Evolutionary conservation across 2,797 vertebrate genomes (phyloP).

Genomic region (Chiloscyllium punctatum): DNA sequence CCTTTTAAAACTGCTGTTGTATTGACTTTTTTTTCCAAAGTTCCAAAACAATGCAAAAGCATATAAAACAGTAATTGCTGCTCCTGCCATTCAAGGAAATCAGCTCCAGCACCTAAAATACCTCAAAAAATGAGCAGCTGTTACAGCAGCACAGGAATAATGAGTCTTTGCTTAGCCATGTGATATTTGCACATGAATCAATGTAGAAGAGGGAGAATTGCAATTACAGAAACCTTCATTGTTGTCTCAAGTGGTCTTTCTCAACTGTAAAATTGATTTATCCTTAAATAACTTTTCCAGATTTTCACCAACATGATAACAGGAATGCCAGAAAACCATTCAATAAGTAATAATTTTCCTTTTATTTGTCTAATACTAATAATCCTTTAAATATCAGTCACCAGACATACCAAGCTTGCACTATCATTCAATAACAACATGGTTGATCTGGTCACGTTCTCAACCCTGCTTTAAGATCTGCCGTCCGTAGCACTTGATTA

Average conservation of each 20-base stretch:
- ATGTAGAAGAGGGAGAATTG: background rate
- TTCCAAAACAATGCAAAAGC: too few relatives aligned
- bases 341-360: background rate
- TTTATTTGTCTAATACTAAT: background rate
- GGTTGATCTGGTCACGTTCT: too few relatives aligned
- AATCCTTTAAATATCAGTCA: background rate
- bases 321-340: background rate
- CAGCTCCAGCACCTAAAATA: too few relatives aligned
- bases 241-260: background rate
- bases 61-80: too few relatives aligned
- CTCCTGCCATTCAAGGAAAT: too few relatives aligned
- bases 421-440: too few relatives aligned
- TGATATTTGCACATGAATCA: background rate
- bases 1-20: too few relatives aligned
- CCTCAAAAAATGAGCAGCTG: too few relatives aligned
- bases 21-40: too few relatives aligned
- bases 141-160: background rate
- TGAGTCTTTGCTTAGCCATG: background rate
- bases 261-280: background rate
- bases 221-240: background rate
- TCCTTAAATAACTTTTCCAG: background rate
- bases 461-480: too few relatives aligned
- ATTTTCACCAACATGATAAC: background rate
- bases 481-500: too few relatives aligned
- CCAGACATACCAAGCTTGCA: background rate